Evolutionary conservation across 2,113 vertebrate genomes (phyloP).

Genomic region (Clinocottus analis): DNA sequence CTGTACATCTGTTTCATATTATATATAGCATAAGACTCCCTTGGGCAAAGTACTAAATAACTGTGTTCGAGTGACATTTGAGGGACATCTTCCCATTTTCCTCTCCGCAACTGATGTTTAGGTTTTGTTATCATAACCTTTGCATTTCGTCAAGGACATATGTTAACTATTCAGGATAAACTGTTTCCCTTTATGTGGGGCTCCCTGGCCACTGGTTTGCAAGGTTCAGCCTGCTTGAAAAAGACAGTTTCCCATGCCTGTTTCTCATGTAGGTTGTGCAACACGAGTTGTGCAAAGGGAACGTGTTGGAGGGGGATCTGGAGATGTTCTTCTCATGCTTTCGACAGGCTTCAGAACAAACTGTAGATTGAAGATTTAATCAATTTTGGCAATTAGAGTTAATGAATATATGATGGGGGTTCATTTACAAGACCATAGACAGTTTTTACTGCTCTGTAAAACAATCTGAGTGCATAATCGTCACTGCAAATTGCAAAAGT

Average conservation of each 20-base stretch:
- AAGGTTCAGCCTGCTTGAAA: constrained; percentile 23
- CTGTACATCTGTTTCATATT: constrained; percentile 54
- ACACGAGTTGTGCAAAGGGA: constrained; percentile 22
- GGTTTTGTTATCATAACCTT: constrained; percentile 40
- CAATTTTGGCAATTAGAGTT: too few relatives aligned
- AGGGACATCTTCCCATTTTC: constrained; percentile 52
- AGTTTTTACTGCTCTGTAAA: not conserved
- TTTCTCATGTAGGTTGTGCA: constrained; percentile 55
- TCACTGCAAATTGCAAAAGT: not conserved
- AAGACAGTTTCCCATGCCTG: constrained; percentile 55
- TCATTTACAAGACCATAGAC: not conserved
- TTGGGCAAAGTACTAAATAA: constrained; percentile 23
- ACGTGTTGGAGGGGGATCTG: not conserved
- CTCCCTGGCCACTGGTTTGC: not conserved
- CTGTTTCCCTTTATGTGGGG: not conserved
- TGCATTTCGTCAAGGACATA: constrained; percentile 23
- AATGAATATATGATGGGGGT: not conserved
- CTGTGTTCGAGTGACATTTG: constrained; percentile 37
- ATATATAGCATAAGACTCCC: constrained; percentile 17
- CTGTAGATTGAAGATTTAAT: not conserved
- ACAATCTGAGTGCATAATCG: not conserved
- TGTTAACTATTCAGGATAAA: constrained; percentile 34
- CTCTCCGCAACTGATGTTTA: constrained; percentile 5
- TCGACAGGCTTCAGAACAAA: constrained; percentile 9
- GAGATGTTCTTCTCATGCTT: constrained; percentile 2